Conservation (phyloP, 23 tunicate genomes). For the Styela clava region DNA sequence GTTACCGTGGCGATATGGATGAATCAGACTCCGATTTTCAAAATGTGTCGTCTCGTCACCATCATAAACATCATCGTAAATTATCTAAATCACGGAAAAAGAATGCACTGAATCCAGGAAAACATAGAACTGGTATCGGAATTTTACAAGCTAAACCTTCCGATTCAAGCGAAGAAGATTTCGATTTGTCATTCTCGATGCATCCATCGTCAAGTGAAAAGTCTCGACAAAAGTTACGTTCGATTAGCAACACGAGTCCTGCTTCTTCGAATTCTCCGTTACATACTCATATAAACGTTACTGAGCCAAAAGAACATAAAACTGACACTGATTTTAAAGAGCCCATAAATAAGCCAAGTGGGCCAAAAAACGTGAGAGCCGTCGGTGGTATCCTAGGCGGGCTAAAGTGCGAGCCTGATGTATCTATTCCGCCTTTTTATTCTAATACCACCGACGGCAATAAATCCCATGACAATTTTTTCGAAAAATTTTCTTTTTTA, state of each 20-base stretch:
- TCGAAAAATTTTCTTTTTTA: constrained; percentile 13
- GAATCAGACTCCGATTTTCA: constrained; percentile 53
- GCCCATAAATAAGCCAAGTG: neutral
- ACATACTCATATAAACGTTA: neutral
- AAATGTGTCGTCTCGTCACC: constrained; percentile 8
- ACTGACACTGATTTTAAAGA: neutral
- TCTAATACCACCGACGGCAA: constrained; percentile 53
- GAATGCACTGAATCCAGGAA: constrained; percentile 17
- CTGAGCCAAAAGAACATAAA: too few species aligned
- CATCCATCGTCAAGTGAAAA: neutral
- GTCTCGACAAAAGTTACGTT: constrained; percentile 16
- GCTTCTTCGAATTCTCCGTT: neutral
- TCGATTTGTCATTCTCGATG: constrained; percentile 1
- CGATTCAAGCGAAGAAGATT: constrained; percentile 30
- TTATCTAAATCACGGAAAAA: constrained; percentile 4
- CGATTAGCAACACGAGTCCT: constrained; percentile 9
- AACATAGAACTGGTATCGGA: constrained; percentile 17
- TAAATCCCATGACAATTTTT: constrained; percentile 22
- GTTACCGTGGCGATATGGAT: constrained; percentile 74
- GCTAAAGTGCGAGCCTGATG: constrained; percentile 19
- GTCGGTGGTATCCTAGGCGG: constrained; percentile 67
- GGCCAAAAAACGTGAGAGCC: constrained; percentile 76
- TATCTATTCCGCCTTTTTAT: neutral
- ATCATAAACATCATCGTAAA: constrained; percentile 17
- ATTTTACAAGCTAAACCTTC: constrained; percentile 2